These are phyloP conservation scores for Amphibalanus amphitrite DNA, from an alignment of 1,140 invertebrate genomes.

Conservation along the genomic window DNA sequence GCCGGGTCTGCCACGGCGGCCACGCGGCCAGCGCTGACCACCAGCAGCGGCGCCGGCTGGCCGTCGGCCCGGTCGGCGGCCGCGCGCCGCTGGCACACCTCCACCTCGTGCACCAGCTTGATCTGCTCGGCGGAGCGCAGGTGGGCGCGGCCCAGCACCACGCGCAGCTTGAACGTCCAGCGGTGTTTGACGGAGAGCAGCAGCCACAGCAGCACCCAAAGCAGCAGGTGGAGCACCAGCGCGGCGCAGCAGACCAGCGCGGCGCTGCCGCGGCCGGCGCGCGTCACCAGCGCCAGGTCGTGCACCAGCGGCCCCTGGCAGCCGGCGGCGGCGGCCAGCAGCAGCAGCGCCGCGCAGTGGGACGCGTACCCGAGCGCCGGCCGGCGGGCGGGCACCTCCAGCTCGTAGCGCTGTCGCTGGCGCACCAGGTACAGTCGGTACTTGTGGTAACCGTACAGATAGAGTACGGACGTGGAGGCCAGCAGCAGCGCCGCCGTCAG, in stretches of 20 bases:
- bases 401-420: slow-evolving; percentile 17
- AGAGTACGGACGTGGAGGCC: slow-evolving; percentile 55
- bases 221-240: slow-evolving; percentile 43
- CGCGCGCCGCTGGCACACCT: background rate
- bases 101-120: background rate
- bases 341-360: slow-evolving; percentile 54
- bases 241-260: slow-evolving; percentile 46
- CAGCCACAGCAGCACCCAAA: slow-evolving; percentile 57
- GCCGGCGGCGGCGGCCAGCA: slow-evolving; percentile 50
- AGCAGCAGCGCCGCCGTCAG: slow-evolving; percentile 46
- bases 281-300: slow-evolving; percentile 57
- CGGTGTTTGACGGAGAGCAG: slow-evolving; percentile 47
- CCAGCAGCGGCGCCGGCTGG: background rate
- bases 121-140: background rate
- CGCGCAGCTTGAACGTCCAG: background rate
- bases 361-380: slow-evolving; percentile 53
- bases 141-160: background rate
- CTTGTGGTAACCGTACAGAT: slow-evolving; percentile 59
- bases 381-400: slow-evolving; percentile 10
- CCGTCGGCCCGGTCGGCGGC: too few species aligned
- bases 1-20: background rate
- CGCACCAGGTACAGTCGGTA: slow-evolving; percentile 41
- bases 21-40: background rate
- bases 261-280: slow-evolving; percentile 48
- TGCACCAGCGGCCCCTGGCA: slow-evolving; percentile 58